Percentiles rank a stretch among this genome's conserved stretches.
Evolutionary conservation across 2,888 invertebrate genomes (phyloP).

Genomic region (Tenthredo amoena): DNA sequence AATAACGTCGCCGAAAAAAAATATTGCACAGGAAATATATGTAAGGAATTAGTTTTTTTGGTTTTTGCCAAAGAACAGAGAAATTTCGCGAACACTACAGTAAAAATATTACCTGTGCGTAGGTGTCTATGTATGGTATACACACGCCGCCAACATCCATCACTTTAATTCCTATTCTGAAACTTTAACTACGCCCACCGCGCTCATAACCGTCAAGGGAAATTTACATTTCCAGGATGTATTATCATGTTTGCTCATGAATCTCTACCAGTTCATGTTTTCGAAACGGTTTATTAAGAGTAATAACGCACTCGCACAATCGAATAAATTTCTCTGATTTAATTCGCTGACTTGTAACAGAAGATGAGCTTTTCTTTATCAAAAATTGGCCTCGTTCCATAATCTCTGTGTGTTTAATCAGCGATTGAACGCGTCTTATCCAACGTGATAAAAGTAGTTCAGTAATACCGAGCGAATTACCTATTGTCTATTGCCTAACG

Average conservation of each 20-base stretch:
- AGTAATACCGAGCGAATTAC: not conserved
- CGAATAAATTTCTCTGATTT: not conserved
- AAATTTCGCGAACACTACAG: not conserved
- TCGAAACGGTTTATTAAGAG: slow-evolving; percentile 7
- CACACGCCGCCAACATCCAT: slow-evolving; percentile 24
- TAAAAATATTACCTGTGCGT: not conserved
- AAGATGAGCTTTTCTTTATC: not conserved
- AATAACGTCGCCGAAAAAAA: not conserved
- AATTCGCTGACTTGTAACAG: not conserved
- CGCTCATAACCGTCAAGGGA: slow-evolving; percentile 44
- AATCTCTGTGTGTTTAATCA: not conserved
- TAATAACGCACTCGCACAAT: not conserved
- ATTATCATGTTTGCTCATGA: slow-evolving; percentile 25
- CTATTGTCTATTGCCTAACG: slow-evolving; percentile 6
- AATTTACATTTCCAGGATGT: slow-evolving; percentile 44
- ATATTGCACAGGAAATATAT: not conserved
- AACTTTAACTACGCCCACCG: slow-evolving; percentile 48
- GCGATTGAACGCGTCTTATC: not conserved
- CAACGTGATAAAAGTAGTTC: slow-evolving; percentile 1
- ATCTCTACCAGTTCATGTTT: slow-evolving; percentile 19
- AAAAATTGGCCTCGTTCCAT: not conserved
- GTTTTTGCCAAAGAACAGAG: not conserved
- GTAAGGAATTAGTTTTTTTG: not conserved
- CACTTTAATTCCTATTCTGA: slow-evolving; percentile 49
- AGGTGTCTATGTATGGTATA: not conserved